phyloP scores from a whole-genome alignment of 2,797 vertebrate genomes.

The Syndactyla subalaris region DNA sequence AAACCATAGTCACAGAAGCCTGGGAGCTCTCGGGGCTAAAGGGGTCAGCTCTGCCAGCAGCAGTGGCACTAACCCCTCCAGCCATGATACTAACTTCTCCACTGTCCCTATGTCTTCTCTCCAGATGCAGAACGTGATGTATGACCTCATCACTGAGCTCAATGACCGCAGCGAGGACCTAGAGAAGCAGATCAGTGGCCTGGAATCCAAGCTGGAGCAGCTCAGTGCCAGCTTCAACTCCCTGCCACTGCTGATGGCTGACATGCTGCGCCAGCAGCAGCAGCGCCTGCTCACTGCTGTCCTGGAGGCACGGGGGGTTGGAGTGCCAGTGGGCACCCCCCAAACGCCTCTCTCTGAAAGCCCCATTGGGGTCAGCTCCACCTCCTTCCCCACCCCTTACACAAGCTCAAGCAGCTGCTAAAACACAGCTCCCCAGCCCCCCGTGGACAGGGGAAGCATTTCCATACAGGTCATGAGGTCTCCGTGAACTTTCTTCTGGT shows the following conservation, averaged over 20 bases:
- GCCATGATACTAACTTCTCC: background rate
- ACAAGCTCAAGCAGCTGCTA: slow-evolving; percentile 85
- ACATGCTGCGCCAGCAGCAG: slow-evolving; percentile 81
- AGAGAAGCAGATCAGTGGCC: slow-evolving; percentile 80
- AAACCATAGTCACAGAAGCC: background rate
- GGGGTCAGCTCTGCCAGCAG: background rate
- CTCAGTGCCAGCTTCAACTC: slow-evolving; percentile 76
- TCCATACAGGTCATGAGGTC: slow-evolving; percentile 52
- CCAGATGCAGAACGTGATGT: slow-evolving; percentile 81
- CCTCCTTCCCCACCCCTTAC: slow-evolving; percentile 82
- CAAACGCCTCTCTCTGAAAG: slow-evolving; percentile 77
- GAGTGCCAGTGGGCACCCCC: slow-evolving; percentile 62
- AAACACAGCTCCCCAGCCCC: background rate
- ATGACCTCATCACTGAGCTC: slow-evolving; percentile 74
- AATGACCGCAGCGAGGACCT: slow-evolving; percentile 77
- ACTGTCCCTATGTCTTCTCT: background rate
- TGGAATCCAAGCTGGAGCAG: slow-evolving; percentile 82
- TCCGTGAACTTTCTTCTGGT: slow-evolving; percentile 55
- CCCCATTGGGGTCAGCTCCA: slow-evolving; percentile 80
- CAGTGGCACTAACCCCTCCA: background rate
- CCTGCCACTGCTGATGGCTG: slow-evolving; percentile 77
- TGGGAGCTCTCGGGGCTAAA: background rate
- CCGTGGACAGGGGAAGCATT: slow-evolving; percentile 43
- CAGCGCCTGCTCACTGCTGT: slow-evolving; percentile 78
- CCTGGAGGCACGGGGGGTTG: slow-evolving; percentile 71